Conservation (phyloP, 1,140 invertebrate species). For the Drosophila takahashii region DNA sequence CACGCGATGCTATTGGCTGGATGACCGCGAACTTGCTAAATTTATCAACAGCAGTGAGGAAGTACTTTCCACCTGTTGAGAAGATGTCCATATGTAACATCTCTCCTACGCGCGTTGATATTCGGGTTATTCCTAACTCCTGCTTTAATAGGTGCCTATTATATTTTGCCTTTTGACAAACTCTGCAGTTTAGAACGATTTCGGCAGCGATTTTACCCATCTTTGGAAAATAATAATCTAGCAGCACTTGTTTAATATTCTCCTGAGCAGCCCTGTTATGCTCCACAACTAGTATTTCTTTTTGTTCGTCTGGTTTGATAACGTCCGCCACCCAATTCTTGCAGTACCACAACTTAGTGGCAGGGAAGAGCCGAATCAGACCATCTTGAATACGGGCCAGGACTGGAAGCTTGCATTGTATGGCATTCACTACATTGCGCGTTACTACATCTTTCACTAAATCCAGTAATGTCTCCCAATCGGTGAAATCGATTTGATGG, state of each 20-base stretch:
- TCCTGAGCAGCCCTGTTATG: conserved; percentile 22
- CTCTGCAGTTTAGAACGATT: conserved; percentile 6
- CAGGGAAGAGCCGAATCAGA: not conserved
- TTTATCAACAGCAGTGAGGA: conserved; percentile 5
- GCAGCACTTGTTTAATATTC: conserved; percentile 24
- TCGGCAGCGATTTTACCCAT: conserved; percentile 15
- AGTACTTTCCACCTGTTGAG: conserved; percentile 4
- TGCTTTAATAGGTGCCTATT: conserved; percentile 11
- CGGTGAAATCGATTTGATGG: too few relatives aligned
- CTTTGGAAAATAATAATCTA: conserved; percentile 38
- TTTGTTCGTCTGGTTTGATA: not conserved
- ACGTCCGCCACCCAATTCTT: not conserved
- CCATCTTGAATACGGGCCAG: not conserved
- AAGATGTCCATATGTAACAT: conserved; percentile 1
- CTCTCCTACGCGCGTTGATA: not conserved
- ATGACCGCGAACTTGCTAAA: too few relatives aligned
- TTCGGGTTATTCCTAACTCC: too few relatives aligned
- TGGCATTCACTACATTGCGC: not conserved
- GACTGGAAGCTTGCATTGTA: not conserved
- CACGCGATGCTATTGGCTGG: too few relatives aligned
- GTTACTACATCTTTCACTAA: not conserved
- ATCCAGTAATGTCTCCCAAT: too few relatives aligned
- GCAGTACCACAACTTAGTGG: not conserved
- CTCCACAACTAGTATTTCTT: not conserved
- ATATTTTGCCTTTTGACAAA: conserved; percentile 11